These are phyloP conservation scores for Pygoscelis adeliae DNA, from an alignment of 2,113 vertebrate species.

Conservation along the genomic window DNA sequence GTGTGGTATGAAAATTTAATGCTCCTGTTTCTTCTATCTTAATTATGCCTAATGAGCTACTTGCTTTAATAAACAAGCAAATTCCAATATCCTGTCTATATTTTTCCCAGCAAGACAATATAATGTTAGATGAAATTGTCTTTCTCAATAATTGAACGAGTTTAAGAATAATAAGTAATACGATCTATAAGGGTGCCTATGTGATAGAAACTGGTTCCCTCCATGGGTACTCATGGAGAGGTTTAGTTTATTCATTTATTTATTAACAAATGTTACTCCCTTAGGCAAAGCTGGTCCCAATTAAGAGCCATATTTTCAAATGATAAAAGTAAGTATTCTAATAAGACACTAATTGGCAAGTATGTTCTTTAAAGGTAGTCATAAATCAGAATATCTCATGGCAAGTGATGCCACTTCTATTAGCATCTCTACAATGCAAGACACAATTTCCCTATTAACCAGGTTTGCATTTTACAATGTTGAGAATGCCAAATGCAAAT, in stretches of 20 bases:
- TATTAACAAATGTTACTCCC: constrained; percentile 63
- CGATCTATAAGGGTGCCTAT: neutral
- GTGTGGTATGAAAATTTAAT: constrained; percentile 40
- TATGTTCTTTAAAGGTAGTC: constrained; percentile 66
- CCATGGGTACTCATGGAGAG: neutral
- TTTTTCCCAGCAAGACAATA: constrained; percentile 44
- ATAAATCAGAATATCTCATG: constrained; percentile 56
- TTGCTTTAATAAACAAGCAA: constrained; percentile 65
- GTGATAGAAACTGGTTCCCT: neutral
- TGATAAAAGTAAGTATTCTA: constrained; percentile 64
- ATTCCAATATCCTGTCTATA: constrained; percentile 1
- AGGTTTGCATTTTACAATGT: neutral
- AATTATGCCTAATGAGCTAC: constrained; percentile 67
- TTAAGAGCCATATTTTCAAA: constrained; percentile 64
- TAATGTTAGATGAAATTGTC: constrained; percentile 14
- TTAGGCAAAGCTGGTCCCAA: constrained; percentile 59
- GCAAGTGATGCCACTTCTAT: constrained; percentile 42
- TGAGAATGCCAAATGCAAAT: constrained; percentile 27
- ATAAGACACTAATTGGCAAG: constrained; percentile 72
- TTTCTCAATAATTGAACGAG: constrained; percentile 23
- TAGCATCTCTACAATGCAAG: constrained; percentile 35
- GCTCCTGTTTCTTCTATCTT: constrained; percentile 30
- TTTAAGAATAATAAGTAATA: neutral
- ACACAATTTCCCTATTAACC: constrained; percentile 37
- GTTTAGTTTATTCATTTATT: constrained; percentile 61